Evolutionary conservation across 2,888 invertebrate species (phyloP).

Genomic region (Lasioglossum pauxillum): DNA sequence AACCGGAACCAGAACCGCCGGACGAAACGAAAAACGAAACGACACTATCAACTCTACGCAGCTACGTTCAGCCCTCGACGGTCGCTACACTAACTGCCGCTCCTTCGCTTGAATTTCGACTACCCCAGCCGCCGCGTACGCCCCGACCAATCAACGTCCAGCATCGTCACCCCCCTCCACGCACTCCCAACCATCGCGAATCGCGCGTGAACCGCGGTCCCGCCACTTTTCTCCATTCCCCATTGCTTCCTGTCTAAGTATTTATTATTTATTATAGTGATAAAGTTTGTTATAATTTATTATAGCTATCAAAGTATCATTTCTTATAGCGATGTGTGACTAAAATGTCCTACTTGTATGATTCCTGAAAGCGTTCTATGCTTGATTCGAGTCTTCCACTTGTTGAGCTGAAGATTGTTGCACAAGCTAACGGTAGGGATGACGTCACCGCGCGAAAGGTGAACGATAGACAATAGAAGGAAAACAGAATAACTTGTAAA

Average conservation of each 20-base stretch:
- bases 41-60: slow-evolving; percentile 72
- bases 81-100: slow-evolving; percentile 82
- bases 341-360: background rate
- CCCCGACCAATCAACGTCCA: slow-evolving; percentile 67
- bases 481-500: too few species aligned
- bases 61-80: slow-evolving; percentile 79
- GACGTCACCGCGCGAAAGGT: too few species aligned
- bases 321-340: background rate
- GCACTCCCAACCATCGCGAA: background rate
- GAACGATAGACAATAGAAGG: too few species aligned
- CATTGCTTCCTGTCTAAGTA: background rate
- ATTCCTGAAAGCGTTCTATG: background rate
- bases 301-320: background rate
- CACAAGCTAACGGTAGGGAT: background rate
- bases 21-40: slow-evolving; percentile 45
- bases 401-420: background rate
- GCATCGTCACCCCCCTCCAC: slow-evolving; percentile 1
- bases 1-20: slow-evolving; percentile 2
- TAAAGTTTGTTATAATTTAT: too few species aligned
- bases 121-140: slow-evolving; percentile 69
- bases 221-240: background rate
- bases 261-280: background rate
- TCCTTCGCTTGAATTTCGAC: slow-evolving; percentile 80
- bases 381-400: background rate
- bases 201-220: slow-evolving; percentile 7